Base-by-base conservation (phyloP, 2,888 invertebrate genomes). In the Brachyptera putata region DNA sequence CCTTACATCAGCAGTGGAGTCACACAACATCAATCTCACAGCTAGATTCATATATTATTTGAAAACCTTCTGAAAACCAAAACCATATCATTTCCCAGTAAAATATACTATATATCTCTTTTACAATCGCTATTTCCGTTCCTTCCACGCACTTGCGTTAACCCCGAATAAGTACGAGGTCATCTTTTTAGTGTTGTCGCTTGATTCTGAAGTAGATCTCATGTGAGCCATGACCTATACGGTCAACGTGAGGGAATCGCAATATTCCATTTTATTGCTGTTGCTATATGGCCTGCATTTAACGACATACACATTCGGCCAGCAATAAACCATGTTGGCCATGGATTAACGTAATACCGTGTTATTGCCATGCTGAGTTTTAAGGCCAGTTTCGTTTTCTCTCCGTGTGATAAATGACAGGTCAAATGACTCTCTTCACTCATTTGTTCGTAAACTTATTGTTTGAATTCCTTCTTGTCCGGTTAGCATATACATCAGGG, bases 371-470 rank as follows among this genome's bases (percentile, higher is more conserved):
- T 21, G 50, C 50, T 4, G 50, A 50, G 50, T 50, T 53, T 53
- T 53, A 4, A 36, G 53, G 21, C 53, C 36, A 13, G 14, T 53
- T 53, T 21, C 39, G 7, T 46, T 16, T 21, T 41, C 41, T 14
- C 41, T n/a, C 18, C 14, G 30, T 25, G 16, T 53, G 53, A 53
- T 53, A 53, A 53, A 53, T 53, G 34, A 34, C 36, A 21, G n/a
- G 53, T 34, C 53, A 30, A 16, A 14, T 34, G 50, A 30, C 53
- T 36, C 21, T 7, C 53, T 14, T 18, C 16, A 30, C 14, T 22
- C 53, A 53, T 53, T 53, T 53, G 53, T 53, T 53, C 21, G 53
- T 16, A n/a, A 53, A 34, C 36, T 36, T 36, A 53, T 53, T 53
- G 36, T n/a, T 36, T 30, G 34, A 53, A 53, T 53, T 53, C 53